Conservation (phyloP, 2,888 invertebrate genomes). For the Dilophus febrilis region DNA sequence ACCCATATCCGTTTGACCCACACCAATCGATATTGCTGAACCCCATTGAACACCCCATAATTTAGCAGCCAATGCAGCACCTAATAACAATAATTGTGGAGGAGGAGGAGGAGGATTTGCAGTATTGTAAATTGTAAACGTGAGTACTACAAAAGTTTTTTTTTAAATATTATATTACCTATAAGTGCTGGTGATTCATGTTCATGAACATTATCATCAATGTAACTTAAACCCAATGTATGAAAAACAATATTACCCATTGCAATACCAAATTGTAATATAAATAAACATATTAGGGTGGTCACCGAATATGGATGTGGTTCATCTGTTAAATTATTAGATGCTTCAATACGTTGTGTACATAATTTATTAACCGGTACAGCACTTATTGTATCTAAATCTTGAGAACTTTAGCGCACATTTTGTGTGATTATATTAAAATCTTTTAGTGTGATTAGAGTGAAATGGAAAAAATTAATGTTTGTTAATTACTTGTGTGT, state of each 20-base stretch:
- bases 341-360: constrained; percentile 4
- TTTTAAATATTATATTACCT: constrained; percentile 21
- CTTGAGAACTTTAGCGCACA: no score
- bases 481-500: constrained; percentile 26
- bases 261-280: constrained; percentile 32
- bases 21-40: constrained; percentile 22
- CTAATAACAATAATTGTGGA: background rate
- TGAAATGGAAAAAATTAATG: no score
- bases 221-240: constrained; percentile 38
- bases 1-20: constrained; percentile 18
- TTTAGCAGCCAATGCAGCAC: constrained; percentile 20
- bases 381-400: constrained; percentile 1
- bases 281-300: constrained; percentile 30
- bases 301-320: constrained; percentile 18
- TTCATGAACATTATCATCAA: constrained; percentile 41
- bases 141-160: no score
- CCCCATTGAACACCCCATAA: constrained; percentile 27
- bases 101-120: background rate
- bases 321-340: constrained; percentile 5
- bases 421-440: no score
- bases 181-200: constrained; percentile 33
- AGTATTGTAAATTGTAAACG: background rate
- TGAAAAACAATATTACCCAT: constrained; percentile 34
- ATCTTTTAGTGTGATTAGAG: no score
- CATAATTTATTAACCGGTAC: constrained; percentile 13